Percentiles rank a stretch among this genome's conserved stretches.
Conservation (phyloP, 2,797 vertebrate genomes). For the Dicrostonyx torquatus region DNA sequence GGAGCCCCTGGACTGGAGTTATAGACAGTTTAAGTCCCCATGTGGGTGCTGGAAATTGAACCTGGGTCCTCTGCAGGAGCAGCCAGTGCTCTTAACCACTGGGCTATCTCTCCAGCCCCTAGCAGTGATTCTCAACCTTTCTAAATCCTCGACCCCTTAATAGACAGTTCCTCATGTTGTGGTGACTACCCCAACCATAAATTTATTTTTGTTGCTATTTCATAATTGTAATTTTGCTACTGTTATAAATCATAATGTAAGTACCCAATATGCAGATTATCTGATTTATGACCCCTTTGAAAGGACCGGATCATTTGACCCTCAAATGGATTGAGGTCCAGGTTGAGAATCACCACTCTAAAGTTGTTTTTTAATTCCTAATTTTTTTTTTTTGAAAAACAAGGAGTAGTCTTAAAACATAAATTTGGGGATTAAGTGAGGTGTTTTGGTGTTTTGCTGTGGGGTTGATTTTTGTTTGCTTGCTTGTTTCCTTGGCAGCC, state of each 20-base stretch:
- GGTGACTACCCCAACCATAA: neutral
- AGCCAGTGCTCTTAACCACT: neutral
- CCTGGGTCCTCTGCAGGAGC: neutral
- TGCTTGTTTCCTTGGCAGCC: neutral
- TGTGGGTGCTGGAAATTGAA: neutral
- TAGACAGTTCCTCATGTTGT: neutral
- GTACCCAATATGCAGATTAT: neutral
- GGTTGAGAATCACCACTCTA: neutral
- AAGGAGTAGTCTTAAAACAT: neutral
- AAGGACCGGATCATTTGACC: neutral
- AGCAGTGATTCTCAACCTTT: neutral
- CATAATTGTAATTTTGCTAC: neutral
- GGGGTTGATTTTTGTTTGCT: neutral
- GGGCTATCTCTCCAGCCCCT: neutral
- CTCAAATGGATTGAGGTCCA: neutral
- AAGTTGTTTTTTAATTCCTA: neutral
- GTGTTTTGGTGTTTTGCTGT: neutral
- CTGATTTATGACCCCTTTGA: neutral
- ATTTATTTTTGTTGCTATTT: neutral
- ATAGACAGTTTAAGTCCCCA: neutral
- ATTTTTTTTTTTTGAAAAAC: neutral
- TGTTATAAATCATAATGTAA: neutral
- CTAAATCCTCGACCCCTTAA: neutral
- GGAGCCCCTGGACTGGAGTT: neutral
- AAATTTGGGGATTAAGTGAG: neutral